Evolutionary conservation across 2,888 invertebrate genomes (phyloP).

Genomic region (Netelia virgata): DNA sequence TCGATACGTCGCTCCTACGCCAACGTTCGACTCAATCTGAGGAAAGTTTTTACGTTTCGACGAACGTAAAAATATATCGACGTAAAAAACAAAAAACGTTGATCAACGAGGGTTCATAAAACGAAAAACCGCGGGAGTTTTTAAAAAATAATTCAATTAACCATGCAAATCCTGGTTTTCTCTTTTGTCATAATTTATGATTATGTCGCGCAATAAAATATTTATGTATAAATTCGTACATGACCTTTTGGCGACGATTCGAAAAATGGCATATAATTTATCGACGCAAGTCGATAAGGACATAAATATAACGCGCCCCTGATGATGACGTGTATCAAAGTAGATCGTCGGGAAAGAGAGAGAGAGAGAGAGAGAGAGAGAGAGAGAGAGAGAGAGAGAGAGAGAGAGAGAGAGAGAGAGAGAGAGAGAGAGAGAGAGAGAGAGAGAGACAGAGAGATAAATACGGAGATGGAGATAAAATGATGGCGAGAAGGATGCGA

Average conservation of each 20-base stretch:
- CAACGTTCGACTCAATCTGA: neutral
- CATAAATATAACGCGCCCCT: neutral
- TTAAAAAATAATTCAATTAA: neutral
- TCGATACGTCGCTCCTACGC: neutral
- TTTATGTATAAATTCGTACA: neutral
- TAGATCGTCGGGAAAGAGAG: slow-evolving; percentile 15
- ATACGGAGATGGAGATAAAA: slow-evolving; percentile 3
- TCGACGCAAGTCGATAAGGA: neutral
- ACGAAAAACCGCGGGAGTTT: too few relatives aligned
- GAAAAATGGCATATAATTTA: slow-evolving; percentile 3
- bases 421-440: slow-evolving; percentile 51
- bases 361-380: slow-evolving; percentile 59
- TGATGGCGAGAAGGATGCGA: slow-evolving; percentile 55
- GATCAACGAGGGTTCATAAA: neutral
- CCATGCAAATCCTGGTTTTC: neutral
- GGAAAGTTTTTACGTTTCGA: neutral
- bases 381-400: too few relatives aligned
- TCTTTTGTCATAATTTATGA: neutral
- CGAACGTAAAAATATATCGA: neutral
- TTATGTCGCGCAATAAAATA: neutral
- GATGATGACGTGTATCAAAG: slow-evolving; percentile 1
- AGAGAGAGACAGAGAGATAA: slow-evolving; percentile 49
- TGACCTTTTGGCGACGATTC: neutral
- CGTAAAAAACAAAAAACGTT: neutral
- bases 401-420: slow-evolving; percentile 46